Evolutionary conservation across 1,140 invertebrate genomes (phyloP).

Genomic region (Maniola jurtina): DNA sequence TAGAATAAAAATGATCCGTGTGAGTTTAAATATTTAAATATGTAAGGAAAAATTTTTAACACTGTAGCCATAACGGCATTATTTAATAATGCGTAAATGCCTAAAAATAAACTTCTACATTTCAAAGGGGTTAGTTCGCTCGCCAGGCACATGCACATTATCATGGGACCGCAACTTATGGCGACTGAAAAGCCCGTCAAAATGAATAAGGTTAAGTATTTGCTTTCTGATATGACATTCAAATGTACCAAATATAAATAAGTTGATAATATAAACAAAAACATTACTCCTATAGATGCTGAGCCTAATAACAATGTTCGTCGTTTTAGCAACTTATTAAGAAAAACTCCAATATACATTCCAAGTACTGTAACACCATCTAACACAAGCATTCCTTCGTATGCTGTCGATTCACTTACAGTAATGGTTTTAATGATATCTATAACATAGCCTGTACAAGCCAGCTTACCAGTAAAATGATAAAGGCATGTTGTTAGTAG

Average conservation of each 20-base stretch:
- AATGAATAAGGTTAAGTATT: constrained; percentile 27
- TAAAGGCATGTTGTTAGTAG: constrained; percentile 23
- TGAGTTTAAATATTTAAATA: constrained; percentile 28
- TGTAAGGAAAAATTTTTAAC: constrained; percentile 30
- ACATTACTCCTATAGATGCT: constrained; percentile 26
- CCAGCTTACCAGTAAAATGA: constrained; percentile 44
- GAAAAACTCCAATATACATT: constrained; percentile 36
- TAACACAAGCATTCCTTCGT: constrained; percentile 38
- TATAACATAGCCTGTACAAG: constrained; percentile 39
- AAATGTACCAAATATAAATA: constrained; percentile 41
- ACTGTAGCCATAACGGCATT: constrained; percentile 12
- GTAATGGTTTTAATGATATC: constrained; percentile 42
- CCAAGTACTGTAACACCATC: constrained; percentile 40
- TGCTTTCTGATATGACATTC: constrained; percentile 32
- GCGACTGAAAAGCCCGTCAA: constrained; percentile 30
- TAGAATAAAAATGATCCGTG: constrained; percentile 36
- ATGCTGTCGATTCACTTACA: constrained; percentile 26
- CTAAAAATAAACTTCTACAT: constrained; percentile 20
- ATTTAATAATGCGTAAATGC: constrained; percentile 16
- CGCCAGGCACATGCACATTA: constrained; percentile 23
- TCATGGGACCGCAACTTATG: constrained; percentile 33
- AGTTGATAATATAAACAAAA: constrained; percentile 35
- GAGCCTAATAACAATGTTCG: constrained; percentile 31
- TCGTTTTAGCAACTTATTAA: constrained; percentile 32
- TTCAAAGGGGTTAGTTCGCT: constrained; percentile 30